Evolutionary conservation across 2,888 invertebrate species (phyloP), one percentile per base, ranked within the genome.

Genomic region (Phengaris arion): DNA sequence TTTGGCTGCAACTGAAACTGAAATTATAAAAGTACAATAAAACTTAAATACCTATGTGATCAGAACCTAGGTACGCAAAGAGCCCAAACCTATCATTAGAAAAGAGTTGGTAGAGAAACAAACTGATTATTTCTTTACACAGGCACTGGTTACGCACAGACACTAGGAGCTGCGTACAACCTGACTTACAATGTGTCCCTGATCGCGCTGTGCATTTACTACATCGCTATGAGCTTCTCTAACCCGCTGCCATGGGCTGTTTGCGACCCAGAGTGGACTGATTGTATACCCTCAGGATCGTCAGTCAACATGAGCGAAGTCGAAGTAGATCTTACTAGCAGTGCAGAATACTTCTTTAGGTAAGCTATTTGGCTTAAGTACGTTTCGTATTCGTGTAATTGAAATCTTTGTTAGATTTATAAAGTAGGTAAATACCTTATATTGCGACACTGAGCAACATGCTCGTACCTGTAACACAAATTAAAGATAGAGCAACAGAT

Each of bases 151-250:
- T 95, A 95, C 82, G 96, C 96, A 0, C 95, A 96, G 80, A 91
- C 95, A 6, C 82, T 96, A 10, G 94, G 94, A 0, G 95, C 95
- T n/a, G 89, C 94, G 15, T 95, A 94, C 80, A 95, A 97, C n/a
- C 94, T 96, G 2, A 95, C 96, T 0, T 97, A 97, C 86, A 97
- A 97, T 85, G 96, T 96, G 74, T 95, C 96, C 0, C 89, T 97
- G 73, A 95, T 97, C 91, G 96, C 96, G 0, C 85, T 97, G 55
- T 96, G 96, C 10, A 81, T 97, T 9, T 96, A 94, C 87, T 97
- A 97, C 87, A 89, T 97, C 81, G 86, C 94, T 9, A 95, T 95
- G 83, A 97, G 97, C 75, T 97, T 96, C 85, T 94, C 94, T 78
- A 81, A 94, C 0, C 94, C 94, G 1, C 87, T 97, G 73, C 97